phyloP scores from a whole-genome alignment of 2,888 invertebrate species.

The Elegia similella region DNA sequence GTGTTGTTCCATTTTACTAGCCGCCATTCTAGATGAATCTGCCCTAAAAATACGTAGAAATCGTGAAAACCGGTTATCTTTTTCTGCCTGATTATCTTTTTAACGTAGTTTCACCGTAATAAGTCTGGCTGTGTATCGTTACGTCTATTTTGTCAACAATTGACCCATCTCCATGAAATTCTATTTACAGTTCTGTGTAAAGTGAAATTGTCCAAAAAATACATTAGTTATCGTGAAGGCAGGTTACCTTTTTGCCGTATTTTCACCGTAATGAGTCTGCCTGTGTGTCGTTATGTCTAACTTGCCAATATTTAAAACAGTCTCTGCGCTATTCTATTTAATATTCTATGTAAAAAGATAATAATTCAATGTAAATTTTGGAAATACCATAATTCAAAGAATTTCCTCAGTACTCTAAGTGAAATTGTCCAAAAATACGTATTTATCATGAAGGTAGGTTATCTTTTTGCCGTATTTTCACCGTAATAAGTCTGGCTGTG shows the following conservation, averaged over 20 bases:
- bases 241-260: not conserved
- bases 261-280: not conserved
- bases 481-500: conserved; percentile 13
- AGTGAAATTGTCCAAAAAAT: too few species aligned
- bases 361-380: too few species aligned
- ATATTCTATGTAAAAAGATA: too few species aligned
- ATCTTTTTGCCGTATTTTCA: conserved; percentile 8
- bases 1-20: conserved; percentile 25
- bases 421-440: not conserved
- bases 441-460: not conserved
- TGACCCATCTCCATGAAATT: too few species aligned
- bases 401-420: not conserved
- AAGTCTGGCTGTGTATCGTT: conserved; percentile 13
- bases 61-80: not conserved
- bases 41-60: not conserved
- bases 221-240: too few species aligned
- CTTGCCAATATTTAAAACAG: too few species aligned
- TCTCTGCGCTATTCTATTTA: too few species aligned
- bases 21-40: conserved; percentile 25
- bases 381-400: too few species aligned
- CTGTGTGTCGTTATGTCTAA: too few species aligned
- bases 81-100: too few species aligned
- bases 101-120: conserved; percentile 12
- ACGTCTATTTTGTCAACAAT: conserved; percentile 28
- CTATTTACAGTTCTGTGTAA: too few species aligned